phyloP scores from a whole-genome alignment of 2,797 vertebrate genomes.

The Oceanodroma leucorhoa region DNA sequence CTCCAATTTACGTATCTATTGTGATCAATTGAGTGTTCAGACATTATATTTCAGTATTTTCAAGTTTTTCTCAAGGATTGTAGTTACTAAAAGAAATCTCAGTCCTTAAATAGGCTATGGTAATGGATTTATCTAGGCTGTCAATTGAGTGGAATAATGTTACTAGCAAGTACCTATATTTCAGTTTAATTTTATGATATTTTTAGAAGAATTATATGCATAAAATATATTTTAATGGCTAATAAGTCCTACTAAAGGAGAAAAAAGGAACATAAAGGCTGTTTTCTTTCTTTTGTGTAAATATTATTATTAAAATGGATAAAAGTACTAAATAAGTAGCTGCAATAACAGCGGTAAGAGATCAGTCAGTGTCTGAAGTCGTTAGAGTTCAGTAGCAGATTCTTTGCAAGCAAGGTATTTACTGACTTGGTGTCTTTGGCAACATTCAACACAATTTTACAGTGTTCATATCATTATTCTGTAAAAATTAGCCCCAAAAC shows the following conservation, averaged over 20 bases:
- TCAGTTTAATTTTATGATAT: slow-evolving; percentile 31
- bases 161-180: not conserved
- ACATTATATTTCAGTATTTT: not conserved
- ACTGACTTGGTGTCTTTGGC: not conserved
- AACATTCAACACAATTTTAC: slow-evolving; percentile 1
- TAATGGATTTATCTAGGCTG: slow-evolving; percentile 2
- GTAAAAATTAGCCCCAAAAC: not conserved
- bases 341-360: slow-evolving; percentile 15
- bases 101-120: not conserved
- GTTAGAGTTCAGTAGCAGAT: slow-evolving; percentile 51
- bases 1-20: not conserved
- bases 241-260: not conserved
- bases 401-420: slow-evolving; percentile 17
- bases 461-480: not conserved
- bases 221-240: slow-evolving; percentile 53
- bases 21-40: not conserved
- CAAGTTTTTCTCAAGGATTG: not conserved
- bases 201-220: slow-evolving; percentile 29
- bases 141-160: slow-evolving; percentile 16
- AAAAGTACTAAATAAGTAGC: slow-evolving; percentile 46
- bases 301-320: slow-evolving; percentile 46
- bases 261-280: not conserved
- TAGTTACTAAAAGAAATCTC: not conserved
- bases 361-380: slow-evolving; percentile 43
- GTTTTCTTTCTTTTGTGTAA: slow-evolving; percentile 13